Percentiles rank a stretch among this genome's conserved stretches.
These are phyloP conservation scores for Zaprionus tsacasi DNA, from an alignment of 1,140 invertebrate species.

Conservation along the genomic window DNA sequence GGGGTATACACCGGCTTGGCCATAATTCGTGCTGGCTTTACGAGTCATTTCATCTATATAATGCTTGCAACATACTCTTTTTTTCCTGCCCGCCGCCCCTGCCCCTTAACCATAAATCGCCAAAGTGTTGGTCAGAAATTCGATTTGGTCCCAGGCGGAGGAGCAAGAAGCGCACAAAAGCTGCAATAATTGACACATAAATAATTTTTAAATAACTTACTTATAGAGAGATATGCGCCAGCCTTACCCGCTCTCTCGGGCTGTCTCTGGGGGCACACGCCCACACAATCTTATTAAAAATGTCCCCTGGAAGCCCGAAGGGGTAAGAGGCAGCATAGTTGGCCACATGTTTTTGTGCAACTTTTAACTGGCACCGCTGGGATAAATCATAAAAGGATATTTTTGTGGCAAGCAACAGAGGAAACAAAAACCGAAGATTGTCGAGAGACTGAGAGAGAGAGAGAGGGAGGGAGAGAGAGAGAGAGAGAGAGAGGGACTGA, in stretches of 20 bases:
- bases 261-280: conserved; percentile 23
- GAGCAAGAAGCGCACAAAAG: conserved; percentile 12
- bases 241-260: too few relatives aligned
- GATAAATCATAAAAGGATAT: conserved; percentile 72
- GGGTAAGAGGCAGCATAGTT: conserved; percentile 24
- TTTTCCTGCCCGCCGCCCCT: background rate
- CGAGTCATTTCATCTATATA: conserved; percentile 25
- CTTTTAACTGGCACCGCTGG: conserved; percentile 68
- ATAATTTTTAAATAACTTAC: conserved; percentile 65
- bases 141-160: conserved; percentile 31
- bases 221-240: conserved; percentile 4
- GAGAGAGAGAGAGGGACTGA: too few relatives aligned
- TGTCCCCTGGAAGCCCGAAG: conserved; percentile 42
- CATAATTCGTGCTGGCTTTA: conserved; percentile 36
- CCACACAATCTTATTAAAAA: conserved; percentile 69
- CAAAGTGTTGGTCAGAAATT: conserved; percentile 25
- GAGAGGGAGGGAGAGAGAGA: too few relatives aligned
- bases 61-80: conserved; percentile 13
- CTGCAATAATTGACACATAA: conserved; percentile 68
- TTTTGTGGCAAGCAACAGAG: conserved; percentile 40
- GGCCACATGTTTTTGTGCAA: conserved; percentile 56
- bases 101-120: conserved; percentile 32
- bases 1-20: background rate
- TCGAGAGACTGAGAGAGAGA: background rate
- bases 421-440: conserved; percentile 1